These are phyloP conservation scores for Falco concolor DNA, from an alignment of 2,797 vertebrate species.

Conservation along the genomic window DNA sequence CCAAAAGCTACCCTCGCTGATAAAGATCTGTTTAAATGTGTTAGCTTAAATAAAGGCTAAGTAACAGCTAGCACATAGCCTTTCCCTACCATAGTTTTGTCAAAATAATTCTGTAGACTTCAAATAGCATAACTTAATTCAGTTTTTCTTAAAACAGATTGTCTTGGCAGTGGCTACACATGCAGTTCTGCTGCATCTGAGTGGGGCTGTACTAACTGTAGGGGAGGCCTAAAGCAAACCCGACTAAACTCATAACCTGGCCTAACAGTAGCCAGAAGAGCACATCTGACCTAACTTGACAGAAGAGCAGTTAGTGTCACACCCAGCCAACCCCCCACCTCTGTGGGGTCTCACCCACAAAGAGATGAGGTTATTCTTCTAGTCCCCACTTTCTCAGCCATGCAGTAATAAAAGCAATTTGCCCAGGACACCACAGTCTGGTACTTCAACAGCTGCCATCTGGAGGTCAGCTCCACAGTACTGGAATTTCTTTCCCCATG, in stretches of 20 bases:
- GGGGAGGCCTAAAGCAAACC: not conserved
- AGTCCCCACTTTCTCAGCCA: not conserved
- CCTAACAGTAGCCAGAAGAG: not conserved
- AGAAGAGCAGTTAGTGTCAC: not conserved
- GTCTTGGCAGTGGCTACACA: not conserved
- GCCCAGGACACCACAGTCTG: not conserved
- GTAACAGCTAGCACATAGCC: not conserved
- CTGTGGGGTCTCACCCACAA: rapidly evolving
- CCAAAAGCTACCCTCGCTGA: not conserved
- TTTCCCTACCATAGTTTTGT: not conserved
- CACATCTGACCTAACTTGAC: not conserved
- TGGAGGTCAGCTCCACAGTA: not conserved
- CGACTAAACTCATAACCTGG: not conserved
- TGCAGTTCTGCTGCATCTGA: not conserved
- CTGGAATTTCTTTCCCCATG: not conserved
- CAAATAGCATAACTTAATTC: not conserved
- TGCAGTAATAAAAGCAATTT: not conserved
- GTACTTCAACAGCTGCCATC: not conserved
- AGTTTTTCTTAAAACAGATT: not conserved
- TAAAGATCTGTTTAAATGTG: rapidly evolving
- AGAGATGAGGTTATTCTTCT: not conserved
- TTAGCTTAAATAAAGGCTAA: not conserved
- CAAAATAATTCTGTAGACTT: not conserved
- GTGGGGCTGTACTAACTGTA: not conserved
- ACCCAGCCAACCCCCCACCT: not conserved